These are phyloP conservation scores for Pangasius larnaudii DNA, from an alignment of 2,797 vertebrate genomes.

Conservation along the genomic window DNA sequence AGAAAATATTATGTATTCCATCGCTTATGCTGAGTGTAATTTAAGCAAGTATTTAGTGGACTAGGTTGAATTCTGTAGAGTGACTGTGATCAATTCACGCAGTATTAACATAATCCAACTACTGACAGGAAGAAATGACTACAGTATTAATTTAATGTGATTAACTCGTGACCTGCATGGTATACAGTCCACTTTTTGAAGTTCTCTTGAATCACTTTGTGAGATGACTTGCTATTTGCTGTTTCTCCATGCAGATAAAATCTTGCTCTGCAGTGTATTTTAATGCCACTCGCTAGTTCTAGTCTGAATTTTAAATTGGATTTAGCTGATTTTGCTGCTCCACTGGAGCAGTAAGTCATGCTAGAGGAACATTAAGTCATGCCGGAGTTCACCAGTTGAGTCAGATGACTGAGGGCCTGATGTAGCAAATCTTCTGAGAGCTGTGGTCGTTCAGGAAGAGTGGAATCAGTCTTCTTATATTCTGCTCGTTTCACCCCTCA, in stretches of 20 bases:
- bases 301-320: slow-evolving; percentile 15
- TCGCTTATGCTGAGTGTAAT: no score
- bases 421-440: background rate
- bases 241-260: background rate
- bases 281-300: background rate
- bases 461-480: background rate
- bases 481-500: background rate
- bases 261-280: background rate
- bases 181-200: no score
- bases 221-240: background rate
- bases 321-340: slow-evolving; percentile 25
- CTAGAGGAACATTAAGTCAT: slow-evolving; percentile 17
- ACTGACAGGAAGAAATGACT: no score
- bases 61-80: no score
- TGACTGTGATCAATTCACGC: no score
- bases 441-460: background rate
- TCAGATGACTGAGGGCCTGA: slow-evolving; percentile 29
- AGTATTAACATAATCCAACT: no score
- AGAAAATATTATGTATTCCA: no score
- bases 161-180: no score
- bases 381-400: slow-evolving; percentile 13
- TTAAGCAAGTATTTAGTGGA: no score
- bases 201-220: no score
- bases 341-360: slow-evolving; percentile 10
- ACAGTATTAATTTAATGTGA: no score